A percentile compares a stretch with the other conserved stretches of the same genome.
These are phyloP conservation scores for Allacma fusca DNA, from an alignment of 2,888 invertebrate genomes.

Conservation along the genomic window DNA sequence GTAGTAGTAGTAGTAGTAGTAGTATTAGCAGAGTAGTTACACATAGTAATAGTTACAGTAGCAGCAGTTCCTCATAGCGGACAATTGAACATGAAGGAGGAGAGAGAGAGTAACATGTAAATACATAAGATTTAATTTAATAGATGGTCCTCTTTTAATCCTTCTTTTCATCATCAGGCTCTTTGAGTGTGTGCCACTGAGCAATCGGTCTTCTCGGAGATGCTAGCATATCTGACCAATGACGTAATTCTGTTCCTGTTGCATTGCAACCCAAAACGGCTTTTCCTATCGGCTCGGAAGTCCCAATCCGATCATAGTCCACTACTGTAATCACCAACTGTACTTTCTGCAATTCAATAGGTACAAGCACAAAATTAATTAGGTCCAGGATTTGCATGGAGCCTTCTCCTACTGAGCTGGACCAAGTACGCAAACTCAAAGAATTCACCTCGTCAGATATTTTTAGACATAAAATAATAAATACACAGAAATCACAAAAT, in stretches of 20 bases:
- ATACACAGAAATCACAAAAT: no score
- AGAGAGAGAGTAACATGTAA: slow-evolving; percentile 33
- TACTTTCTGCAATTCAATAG: slow-evolving; percentile 83
- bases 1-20: no score
- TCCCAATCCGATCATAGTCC: slow-evolving; percentile 99
- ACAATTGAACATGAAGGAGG: slow-evolving; percentile 18
- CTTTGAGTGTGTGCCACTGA: slow-evolving; percentile 99
- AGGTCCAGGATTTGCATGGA: not conserved
- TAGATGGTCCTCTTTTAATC: slow-evolving; percentile 68
- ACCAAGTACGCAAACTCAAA: no score
- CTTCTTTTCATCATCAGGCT: slow-evolving; percentile 93
- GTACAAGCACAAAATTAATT: not conserved
- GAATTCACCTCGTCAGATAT: no score
- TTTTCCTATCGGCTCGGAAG: slow-evolving; percentile 97
- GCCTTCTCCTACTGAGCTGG: no score
- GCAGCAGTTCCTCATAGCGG: not conserved
- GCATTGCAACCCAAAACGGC: slow-evolving; percentile 97
- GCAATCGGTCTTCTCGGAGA: slow-evolving; percentile 98
- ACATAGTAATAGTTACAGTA: not conserved
- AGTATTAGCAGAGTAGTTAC: no score
- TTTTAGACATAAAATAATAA: no score
- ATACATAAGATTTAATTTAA: slow-evolving; percentile 29
- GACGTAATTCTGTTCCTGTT: slow-evolving; percentile 96
- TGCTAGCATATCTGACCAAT: slow-evolving; percentile 99
- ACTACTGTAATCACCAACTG: slow-evolving; percentile 98